A percentile compares a stretch with the other conserved stretches of the same genome.
These are phyloP conservation scores for Anhinga rufa DNA, from an alignment of 2,113 vertebrate species.

Conservation along the genomic window DNA sequence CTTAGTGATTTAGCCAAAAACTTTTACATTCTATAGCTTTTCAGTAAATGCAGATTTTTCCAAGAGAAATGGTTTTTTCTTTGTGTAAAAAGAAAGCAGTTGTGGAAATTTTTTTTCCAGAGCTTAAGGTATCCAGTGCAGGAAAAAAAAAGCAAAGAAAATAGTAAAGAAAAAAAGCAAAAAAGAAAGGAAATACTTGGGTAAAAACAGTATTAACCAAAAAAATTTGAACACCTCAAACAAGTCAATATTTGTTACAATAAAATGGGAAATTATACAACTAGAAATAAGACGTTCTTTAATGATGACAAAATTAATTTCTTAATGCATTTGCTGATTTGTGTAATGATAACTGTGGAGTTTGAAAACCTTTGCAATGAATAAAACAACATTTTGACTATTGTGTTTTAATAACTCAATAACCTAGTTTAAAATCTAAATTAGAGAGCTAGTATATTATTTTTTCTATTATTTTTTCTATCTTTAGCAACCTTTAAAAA, in stretches of 20 bases:
- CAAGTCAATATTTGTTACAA: not conserved
- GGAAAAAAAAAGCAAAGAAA: no score
- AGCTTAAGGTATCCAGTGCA: no score
- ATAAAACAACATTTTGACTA: not conserved
- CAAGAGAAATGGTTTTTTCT: no score
- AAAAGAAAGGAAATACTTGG: no score
- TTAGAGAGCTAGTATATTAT: not conserved
- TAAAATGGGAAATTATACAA: not conserved
- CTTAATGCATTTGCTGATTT: not conserved
- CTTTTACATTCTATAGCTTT: not conserved
- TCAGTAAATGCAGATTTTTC: not conserved
- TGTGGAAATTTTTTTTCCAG: no score
- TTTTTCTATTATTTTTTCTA: not conserved
- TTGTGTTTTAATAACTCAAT: not conserved
- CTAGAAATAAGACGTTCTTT: not conserved
- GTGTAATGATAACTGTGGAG: not conserved
- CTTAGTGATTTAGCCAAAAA: not conserved
- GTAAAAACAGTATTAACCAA: not conserved
- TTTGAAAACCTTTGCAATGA: not conserved
- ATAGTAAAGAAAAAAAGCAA: no score
- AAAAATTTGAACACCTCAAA: not conserved
- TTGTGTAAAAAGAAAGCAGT: no score
- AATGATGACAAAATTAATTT: not conserved
- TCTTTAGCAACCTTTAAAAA: not conserved
- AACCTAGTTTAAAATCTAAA: not conserved